phyloP scores from a whole-genome alignment of 2,797 vertebrate species.

The Alectoris magna region DNA sequence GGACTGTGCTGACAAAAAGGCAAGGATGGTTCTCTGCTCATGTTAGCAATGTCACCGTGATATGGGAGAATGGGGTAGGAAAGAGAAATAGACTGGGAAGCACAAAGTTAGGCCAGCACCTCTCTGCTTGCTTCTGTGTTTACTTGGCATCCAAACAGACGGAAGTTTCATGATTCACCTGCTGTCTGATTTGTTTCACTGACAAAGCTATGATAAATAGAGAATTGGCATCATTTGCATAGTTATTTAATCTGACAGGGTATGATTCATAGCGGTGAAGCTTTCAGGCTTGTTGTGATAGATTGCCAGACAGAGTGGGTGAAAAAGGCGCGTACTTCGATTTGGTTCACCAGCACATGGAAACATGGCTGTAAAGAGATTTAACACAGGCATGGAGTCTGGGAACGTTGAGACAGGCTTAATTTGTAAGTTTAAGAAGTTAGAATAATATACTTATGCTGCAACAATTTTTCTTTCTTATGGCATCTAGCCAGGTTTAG shows the following conservation, averaged over 20 bases:
- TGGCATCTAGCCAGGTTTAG: background rate
- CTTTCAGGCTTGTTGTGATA: background rate
- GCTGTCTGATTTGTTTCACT: slow-evolving; percentile 44
- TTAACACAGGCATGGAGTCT: background rate
- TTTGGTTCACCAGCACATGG: slow-evolving; percentile 5
- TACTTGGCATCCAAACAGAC: background rate
- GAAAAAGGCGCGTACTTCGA: background rate
- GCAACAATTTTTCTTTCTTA: background rate
- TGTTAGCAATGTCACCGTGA: background rate
- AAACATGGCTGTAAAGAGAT: background rate
- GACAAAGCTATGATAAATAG: slow-evolving; percentile 43
- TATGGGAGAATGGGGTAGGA: background rate
- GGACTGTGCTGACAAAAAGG: background rate
- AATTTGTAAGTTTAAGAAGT: background rate
- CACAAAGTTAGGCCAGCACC: background rate
- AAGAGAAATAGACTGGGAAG: background rate
- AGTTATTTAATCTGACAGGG: background rate
- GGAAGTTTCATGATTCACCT: slow-evolving; percentile 59
- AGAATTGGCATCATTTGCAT: slow-evolving; percentile 12
- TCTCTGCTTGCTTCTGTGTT: background rate
- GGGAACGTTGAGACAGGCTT: background rate
- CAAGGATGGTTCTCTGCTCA: background rate
- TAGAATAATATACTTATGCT: background rate
- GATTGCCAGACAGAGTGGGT: background rate
- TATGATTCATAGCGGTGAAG: slow-evolving; percentile 9